Evolutionary conservation across 1,140 invertebrate species (phyloP).

Genomic region (Globodera rostochiensis): DNA sequence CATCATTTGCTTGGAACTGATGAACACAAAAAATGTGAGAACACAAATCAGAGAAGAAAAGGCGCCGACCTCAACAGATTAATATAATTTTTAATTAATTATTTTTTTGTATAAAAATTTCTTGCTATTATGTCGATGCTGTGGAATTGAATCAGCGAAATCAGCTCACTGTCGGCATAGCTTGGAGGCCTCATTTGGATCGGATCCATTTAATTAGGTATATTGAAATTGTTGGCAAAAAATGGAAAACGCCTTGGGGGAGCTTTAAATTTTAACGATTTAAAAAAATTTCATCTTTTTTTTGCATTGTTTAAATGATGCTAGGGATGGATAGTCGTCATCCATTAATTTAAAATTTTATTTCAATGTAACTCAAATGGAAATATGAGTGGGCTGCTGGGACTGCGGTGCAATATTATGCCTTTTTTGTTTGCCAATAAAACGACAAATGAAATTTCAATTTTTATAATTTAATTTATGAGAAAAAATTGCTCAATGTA

Average conservation of each 20-base stretch:
- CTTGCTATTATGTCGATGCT: slow-evolving; percentile 24
- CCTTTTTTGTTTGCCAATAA: no score
- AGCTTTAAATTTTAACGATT: background rate
- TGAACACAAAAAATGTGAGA: slow-evolving; percentile 33
- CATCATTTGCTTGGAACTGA: slow-evolving; percentile 48
- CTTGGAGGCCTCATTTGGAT: background rate
- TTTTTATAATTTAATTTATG: no score
- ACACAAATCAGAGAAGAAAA: slow-evolving; percentile 26
- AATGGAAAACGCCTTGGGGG: no score
- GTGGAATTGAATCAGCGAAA: slow-evolving; percentile 22
- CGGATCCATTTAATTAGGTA: background rate
- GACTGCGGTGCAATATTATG: no score
- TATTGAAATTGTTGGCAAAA: background rate
- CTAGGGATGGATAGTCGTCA: no score
- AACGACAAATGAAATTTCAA: no score
- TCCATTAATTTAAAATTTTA: no score
- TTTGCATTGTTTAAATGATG: no score
- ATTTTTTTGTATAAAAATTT: background rate
- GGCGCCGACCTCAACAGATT: background rate
- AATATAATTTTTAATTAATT: background rate
- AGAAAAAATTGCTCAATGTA: no score
- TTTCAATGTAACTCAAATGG: no score
- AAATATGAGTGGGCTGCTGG: no score
- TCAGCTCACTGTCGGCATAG: slow-evolving; percentile 19
- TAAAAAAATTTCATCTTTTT: background rate